Conservation (phyloP, 2,797 vertebrate species). For the Cirrhinus molitorella region DNA sequence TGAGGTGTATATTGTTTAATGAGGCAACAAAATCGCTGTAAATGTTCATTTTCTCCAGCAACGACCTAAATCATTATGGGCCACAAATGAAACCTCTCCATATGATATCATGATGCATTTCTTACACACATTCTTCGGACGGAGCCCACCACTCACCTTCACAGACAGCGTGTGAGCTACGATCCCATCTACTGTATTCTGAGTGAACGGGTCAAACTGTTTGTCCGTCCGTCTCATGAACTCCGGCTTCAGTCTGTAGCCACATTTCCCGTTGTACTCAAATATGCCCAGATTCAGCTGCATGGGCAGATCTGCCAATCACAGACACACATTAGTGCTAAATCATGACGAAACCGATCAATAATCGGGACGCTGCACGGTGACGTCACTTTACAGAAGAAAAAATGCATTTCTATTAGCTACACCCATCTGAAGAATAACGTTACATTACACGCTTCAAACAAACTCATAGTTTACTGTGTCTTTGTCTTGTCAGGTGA, state of each 20-base stretch:
- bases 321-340: constrained; percentile 2
- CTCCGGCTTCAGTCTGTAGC: constrained; percentile 95
- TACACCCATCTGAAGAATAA: neutral
- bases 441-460: neutral
- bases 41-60: too few relatives aligned
- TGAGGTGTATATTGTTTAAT: too few relatives aligned
- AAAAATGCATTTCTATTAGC: neutral
- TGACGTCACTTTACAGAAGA: neutral
- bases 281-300: constrained; percentile 98
- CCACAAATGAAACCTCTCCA: neutral
- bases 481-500: neutral
- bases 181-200: constrained; percentile 96
- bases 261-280: constrained; percentile 96
- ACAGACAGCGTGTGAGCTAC: constrained; percentile 97
- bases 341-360: neutral
- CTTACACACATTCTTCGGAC: neutral
- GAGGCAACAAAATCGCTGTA: too few relatives aligned
- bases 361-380: neutral
- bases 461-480: neutral
- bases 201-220: constrained; percentile 96
- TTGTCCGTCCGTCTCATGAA: constrained; percentile 98
- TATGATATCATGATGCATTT: neutral
- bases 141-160: constrained; percentile 80
- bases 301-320: constrained; percentile 91
- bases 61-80: too few relatives aligned